Conservation (phyloP, 1,140 invertebrate genomes). For the Drosophila navojoa region DNA sequence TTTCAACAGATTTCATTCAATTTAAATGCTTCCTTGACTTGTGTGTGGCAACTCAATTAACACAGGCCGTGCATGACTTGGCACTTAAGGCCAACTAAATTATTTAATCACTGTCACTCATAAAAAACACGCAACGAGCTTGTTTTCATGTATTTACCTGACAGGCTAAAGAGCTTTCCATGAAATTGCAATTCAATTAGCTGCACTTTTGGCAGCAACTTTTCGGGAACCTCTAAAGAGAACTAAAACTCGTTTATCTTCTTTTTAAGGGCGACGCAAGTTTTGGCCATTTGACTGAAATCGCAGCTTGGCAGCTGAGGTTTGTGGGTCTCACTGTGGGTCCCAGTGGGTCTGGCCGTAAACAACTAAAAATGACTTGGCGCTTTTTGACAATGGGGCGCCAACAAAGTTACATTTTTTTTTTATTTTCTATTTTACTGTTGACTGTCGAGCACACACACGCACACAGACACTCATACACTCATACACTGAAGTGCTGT, state of each 20-base stretch:
- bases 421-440: constrained; percentile 32
- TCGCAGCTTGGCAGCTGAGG: constrained; percentile 44
- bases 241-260: constrained; percentile 18
- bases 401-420: constrained; percentile 48
- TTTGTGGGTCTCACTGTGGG: too few relatives aligned
- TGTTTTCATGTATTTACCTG: neutral
- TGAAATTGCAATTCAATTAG: constrained; percentile 3
- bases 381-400: constrained; percentile 50
- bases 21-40: too few relatives aligned
- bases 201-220: neutral
- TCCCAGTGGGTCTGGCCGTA: constrained; percentile 5
- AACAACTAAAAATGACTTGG: constrained; percentile 55
- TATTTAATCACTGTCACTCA: too few relatives aligned
- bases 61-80: too few relatives aligned
- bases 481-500: constrained; percentile 7
- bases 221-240: neutral
- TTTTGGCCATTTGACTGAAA: constrained; percentile 65
- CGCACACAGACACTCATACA: constrained; percentile 4
- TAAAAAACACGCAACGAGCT: neutral
- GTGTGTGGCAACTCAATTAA: too few relatives aligned
- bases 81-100: too few relatives aligned
- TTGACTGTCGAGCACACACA: constrained; percentile 40
- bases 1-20: too few relatives aligned
- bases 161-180: neutral
- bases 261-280: constrained; percentile 35